Conservation (phyloP, 2,888 invertebrate species). For the Mythimna lalbum region DNA sequence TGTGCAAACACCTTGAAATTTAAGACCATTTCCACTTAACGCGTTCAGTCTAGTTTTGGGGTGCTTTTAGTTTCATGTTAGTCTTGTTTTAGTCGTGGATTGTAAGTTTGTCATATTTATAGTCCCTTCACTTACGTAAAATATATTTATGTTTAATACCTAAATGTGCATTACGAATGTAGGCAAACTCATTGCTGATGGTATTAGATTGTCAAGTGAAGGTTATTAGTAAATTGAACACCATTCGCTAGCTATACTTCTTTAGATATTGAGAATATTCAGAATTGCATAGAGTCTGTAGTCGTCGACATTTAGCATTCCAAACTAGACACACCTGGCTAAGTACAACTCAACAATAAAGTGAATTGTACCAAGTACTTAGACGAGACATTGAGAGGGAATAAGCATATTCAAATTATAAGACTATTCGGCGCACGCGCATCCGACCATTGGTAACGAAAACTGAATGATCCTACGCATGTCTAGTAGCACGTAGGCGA, state of each 20-base stretch:
- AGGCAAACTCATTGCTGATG: conserved; percentile 5
- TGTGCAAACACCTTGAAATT: conserved; percentile 75
- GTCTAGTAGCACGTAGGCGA: conserved; percentile 26
- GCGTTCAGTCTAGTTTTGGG: conserved; percentile 49
- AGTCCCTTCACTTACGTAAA: conserved; percentile 4
- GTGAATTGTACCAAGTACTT: conserved; percentile 2
- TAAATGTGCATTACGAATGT: conserved; percentile 5
- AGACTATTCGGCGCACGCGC: conserved; percentile 48
- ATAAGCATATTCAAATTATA: conserved; percentile 39
- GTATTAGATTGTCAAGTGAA: conserved; percentile 19
- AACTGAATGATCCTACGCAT: conserved; percentile 31
- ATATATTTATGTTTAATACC: background rate
- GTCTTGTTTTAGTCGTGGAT: background rate
- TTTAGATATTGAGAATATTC: conserved; percentile 3
- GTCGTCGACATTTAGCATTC: background rate
- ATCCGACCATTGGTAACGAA: conserved; percentile 38
- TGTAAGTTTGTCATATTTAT: conserved; percentile 15
- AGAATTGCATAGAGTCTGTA: background rate
- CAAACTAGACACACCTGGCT: background rate
- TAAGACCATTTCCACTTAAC: conserved; percentile 69
- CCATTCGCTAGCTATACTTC: background rate
- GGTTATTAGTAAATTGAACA: conserved; percentile 7
- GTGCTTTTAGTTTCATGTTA: conserved; percentile 26
- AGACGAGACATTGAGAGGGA: conserved; percentile 20
- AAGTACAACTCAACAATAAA: conserved; percentile 9